A percentile compares a stretch with the other conserved stretches of the same genome.
Conservation (phyloP, 2,113 vertebrate genomes). For the Proteles cristata region DNA sequence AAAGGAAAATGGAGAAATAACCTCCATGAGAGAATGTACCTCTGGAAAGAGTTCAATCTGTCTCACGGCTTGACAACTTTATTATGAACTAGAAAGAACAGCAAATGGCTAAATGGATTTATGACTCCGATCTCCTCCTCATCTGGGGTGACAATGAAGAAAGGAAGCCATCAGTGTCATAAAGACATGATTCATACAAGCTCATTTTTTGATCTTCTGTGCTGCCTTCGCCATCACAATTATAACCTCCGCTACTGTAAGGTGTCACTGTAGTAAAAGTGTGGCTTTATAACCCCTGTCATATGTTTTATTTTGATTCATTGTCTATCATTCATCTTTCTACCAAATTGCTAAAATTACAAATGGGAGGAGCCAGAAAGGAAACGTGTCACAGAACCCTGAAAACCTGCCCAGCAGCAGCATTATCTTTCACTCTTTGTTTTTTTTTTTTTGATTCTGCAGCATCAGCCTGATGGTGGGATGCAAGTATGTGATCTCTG, state of each 20-base stretch:
- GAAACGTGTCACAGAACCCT: neutral
- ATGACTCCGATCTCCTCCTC: neutral
- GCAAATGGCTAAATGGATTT: constrained; percentile 57
- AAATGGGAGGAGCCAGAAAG: neutral
- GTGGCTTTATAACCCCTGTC: constrained; percentile 10
- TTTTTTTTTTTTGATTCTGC: constrained; percentile 36
- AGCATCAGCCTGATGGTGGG: neutral
- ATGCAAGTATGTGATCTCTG: neutral
- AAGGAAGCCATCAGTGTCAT: constrained; percentile 42
- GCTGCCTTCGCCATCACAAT: neutral
- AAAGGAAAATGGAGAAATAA: constrained; percentile 58
- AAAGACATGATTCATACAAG: neutral
- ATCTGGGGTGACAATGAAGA: constrained; percentile 20
- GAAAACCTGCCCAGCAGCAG: neutral
- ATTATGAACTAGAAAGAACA: constrained; percentile 16
- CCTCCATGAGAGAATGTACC: neutral
- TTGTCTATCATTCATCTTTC: neutral
- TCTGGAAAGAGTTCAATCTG: constrained; percentile 25
- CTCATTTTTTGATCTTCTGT: neutral
- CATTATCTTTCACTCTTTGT: neutral
- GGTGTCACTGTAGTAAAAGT: neutral
- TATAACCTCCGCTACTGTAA: neutral
- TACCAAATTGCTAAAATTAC: constrained; percentile 23
- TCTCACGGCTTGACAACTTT: constrained; percentile 54
- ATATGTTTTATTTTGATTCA: constrained; percentile 43